These are phyloP conservation scores for Camponotus vicinus DNA, from an alignment of 1,140 invertebrate genomes.

Conservation along the genomic window DNA sequence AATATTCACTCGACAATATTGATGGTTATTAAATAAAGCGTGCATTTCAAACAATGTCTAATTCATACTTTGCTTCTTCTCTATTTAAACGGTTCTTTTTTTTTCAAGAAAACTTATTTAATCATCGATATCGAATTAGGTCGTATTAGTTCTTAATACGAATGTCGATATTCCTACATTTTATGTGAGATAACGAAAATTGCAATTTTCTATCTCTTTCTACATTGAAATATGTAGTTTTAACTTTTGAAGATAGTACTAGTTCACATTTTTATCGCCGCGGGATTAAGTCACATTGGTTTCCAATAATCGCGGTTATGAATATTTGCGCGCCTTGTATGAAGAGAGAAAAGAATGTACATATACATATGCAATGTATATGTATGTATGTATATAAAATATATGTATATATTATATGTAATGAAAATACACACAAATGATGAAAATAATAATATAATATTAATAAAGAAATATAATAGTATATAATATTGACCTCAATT, in stretches of 20 bases:
- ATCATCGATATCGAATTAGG: slow-evolving; percentile 33
- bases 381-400: no score
- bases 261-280: slow-evolving; percentile 42
- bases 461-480: no score
- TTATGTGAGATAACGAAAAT: not conserved
- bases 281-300: slow-evolving; percentile 45
- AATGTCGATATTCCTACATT: slow-evolving; percentile 43
- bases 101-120: not conserved
- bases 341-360: no score
- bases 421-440: no score
- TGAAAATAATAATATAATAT: no score
- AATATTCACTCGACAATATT: slow-evolving; percentile 24
- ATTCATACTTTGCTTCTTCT: not conserved
- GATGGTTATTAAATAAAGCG: slow-evolving; percentile 6
- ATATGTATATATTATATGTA: no score
- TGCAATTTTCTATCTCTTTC: not conserved
- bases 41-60: not conserved
- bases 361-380: no score
- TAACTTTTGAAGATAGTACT: slow-evolving; percentile 27
- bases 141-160: slow-evolving; percentile 32
- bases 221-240: slow-evolving; percentile 9
- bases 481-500: no score
- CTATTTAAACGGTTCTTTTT: no score
- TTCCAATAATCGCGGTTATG: slow-evolving; percentile 40
- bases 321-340: slow-evolving; percentile 2